Evolutionary conservation across 2,888 invertebrate genomes (phyloP).

Genomic region (Caenorhabditis afra): DNA sequence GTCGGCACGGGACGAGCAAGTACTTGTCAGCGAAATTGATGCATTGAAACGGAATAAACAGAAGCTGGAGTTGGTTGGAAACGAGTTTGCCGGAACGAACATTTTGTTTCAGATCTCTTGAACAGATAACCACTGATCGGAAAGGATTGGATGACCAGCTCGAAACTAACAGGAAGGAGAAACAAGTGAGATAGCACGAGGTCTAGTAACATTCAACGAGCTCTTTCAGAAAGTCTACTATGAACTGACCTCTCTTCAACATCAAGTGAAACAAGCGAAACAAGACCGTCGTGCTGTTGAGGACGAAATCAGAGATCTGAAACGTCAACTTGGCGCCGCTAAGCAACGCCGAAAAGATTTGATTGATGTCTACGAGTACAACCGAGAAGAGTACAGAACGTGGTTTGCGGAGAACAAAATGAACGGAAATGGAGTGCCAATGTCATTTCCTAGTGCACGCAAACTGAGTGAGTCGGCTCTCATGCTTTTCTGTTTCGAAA

Average conservation of each 20-base stretch:
- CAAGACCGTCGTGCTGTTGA: constrained; percentile 35
- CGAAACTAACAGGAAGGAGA: constrained; percentile 25
- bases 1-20: constrained; percentile 64
- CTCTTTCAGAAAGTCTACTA: constrained; percentile 41
- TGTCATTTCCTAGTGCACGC: constrained; percentile 47
- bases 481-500: constrained; percentile 7
- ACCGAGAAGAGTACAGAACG: constrained; percentile 59
- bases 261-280: constrained; percentile 15
- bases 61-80: constrained; percentile 40
- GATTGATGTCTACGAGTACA: constrained; percentile 61
- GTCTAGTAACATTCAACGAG: background rate
- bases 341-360: constrained; percentile 48
- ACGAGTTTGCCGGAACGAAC: background rate
- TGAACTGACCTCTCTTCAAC: constrained; percentile 24
- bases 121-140: constrained; percentile 21
- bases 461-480: constrained; percentile 38
- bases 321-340: constrained; percentile 37
- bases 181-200: background rate
- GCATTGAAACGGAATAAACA: constrained; percentile 42
- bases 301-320: constrained; percentile 40
- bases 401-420: constrained; percentile 61
- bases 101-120: constrained; percentile 35
- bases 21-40: constrained; percentile 64
- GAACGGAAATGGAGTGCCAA: constrained; percentile 41
- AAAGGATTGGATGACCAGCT: constrained; percentile 14